phyloP scores from a whole-genome alignment of 2,888 invertebrate genomes.

The Drosophila siamana region DNA sequence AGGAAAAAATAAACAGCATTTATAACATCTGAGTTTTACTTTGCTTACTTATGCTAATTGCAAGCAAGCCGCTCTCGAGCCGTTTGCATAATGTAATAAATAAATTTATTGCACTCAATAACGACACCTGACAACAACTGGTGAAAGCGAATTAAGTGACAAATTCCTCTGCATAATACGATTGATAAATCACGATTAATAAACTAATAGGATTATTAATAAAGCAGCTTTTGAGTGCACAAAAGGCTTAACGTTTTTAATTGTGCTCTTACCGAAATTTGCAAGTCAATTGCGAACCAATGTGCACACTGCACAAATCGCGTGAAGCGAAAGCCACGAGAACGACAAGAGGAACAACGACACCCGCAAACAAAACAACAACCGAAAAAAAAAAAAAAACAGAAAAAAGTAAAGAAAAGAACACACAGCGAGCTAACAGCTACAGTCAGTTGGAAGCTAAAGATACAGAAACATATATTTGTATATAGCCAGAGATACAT shows the following conservation, averaged over 20 bases:
- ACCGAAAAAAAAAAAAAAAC: neutral
- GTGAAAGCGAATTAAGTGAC: neutral
- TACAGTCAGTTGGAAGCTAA: constrained; percentile 11
- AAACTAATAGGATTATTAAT: neutral
- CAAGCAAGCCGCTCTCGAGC: too few relatives aligned
- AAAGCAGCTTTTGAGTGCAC: too few relatives aligned
- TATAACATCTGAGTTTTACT: too few relatives aligned
- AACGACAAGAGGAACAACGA: constrained; percentile 11
- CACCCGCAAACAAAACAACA: constrained; percentile 13
- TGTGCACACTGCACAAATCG: constrained; percentile 26
- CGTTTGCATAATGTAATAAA: neutral
- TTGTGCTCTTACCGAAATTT: neutral
- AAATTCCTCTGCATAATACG: neutral
- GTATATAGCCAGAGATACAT: constrained; percentile 19
- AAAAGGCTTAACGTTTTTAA: too few relatives aligned
- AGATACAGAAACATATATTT: constrained; percentile 16
- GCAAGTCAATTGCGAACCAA: constrained; percentile 22
- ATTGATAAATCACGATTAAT: neutral
- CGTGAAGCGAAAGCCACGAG: constrained; percentile 37
- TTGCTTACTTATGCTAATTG: neutral
- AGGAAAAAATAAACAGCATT: too few relatives aligned
- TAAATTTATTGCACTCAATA: neutral
- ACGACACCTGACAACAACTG: neutral
- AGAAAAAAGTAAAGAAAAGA: constrained; percentile 17
- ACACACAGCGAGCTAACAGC: constrained; percentile 19